These are phyloP conservation scores for Calidris pygmaea DNA, from an alignment of 2,113 vertebrate species.

Conservation along the genomic window DNA sequence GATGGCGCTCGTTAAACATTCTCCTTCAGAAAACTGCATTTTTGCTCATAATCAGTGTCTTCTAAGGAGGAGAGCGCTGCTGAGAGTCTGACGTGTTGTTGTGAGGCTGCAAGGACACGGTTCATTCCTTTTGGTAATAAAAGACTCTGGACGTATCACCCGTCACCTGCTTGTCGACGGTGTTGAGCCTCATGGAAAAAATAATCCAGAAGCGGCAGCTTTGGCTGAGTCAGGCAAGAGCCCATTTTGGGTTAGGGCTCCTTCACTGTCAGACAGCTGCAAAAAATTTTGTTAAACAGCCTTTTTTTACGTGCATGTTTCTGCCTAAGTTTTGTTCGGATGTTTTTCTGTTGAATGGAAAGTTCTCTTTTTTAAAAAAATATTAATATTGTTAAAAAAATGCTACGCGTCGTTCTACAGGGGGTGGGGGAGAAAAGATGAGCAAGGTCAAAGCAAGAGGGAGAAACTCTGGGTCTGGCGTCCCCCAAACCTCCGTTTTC, in stretches of 20 bases:
- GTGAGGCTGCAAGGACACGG: not conserved
- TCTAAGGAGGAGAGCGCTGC: not conserved
- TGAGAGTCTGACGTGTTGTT: accelerated
- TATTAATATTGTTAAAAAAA: not conserved
- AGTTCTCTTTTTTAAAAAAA: not conserved
- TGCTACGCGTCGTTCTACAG: accelerated
- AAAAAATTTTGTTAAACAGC: too few species aligned
- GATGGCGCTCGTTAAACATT: not conserved
- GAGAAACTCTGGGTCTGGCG: accelerated
- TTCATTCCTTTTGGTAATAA: not conserved
- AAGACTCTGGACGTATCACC: too few species aligned
- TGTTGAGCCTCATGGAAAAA: not conserved
- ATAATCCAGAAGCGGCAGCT: not conserved
- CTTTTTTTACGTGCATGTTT: accelerated
- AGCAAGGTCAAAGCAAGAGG: not conserved
- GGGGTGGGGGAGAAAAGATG: too few species aligned
- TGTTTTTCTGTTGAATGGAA: not conserved
- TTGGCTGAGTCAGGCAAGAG: not conserved
- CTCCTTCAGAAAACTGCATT: too few species aligned
- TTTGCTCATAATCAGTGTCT: not conserved
- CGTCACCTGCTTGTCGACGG: not conserved
- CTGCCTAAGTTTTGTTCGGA: not conserved
- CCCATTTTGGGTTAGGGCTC: not conserved
- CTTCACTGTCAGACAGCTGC: accelerated
- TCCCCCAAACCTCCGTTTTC: accelerated